These are phyloP conservation scores for Drosophila mauritiana DNA, from an alignment of 1,140 invertebrate genomes.

Conservation along the genomic window DNA sequence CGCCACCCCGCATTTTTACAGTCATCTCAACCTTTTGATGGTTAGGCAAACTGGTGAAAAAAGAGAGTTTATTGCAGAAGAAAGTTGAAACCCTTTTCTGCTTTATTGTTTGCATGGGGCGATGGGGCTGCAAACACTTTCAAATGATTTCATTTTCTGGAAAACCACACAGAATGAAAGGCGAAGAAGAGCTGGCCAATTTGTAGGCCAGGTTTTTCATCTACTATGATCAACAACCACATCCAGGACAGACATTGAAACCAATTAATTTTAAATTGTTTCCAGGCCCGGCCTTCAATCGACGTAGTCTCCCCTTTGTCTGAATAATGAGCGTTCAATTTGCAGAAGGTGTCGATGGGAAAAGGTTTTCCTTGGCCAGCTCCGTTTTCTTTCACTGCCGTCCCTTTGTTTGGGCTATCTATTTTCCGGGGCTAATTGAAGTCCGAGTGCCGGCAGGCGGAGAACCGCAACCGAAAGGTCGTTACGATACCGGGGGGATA, in stretches of 20 bases:
- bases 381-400: slow-evolving; percentile 5
- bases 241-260: slow-evolving; percentile 66
- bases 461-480: slow-evolving; percentile 38
- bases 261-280: slow-evolving; percentile 83
- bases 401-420: slow-evolving; percentile 37
- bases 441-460: slow-evolving; percentile 33
- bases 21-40: slow-evolving; percentile 64
- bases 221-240: slow-evolving; percentile 29
- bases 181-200: slow-evolving; percentile 38
- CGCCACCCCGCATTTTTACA: slow-evolving; percentile 11
- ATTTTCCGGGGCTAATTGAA: slow-evolving; percentile 65
- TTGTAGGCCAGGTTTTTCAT: slow-evolving; percentile 36
- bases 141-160: slow-evolving; percentile 79
- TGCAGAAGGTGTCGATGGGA: slow-evolving; percentile 63
- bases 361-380: slow-evolving; percentile 44
- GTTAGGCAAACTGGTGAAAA: slow-evolving; percentile 64
- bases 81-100: slow-evolving; percentile 56
- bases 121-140: slow-evolving; percentile 58
- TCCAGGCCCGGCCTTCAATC: slow-evolving; percentile 17
- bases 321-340: slow-evolving; percentile 59
- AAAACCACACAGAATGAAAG: slow-evolving; percentile 51
- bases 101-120: slow-evolving; percentile 67
- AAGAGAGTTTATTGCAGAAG: slow-evolving; percentile 19
- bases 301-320: slow-evolving; percentile 31
- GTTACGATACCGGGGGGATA: slow-evolving; percentile 10